phyloP scores from a whole-genome alignment of 2,797 vertebrate species.

The Onychomys torridus region DNA sequence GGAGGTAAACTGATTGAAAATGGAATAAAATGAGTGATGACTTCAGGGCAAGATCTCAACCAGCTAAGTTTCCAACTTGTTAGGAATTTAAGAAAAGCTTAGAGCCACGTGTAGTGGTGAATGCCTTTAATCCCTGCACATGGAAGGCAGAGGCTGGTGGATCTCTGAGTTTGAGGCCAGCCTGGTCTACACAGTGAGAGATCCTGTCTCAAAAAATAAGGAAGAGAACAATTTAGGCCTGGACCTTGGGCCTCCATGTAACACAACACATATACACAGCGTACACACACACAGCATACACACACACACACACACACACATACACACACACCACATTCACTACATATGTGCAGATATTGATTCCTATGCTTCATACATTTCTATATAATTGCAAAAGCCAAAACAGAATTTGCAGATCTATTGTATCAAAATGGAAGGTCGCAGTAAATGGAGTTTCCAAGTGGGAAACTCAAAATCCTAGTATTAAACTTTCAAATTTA shows the following conservation, averaged over 20 bases:
- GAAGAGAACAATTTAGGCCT: background rate
- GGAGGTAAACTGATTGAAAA: background rate
- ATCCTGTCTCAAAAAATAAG: background rate
- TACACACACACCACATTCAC: background rate
- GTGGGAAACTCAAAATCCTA: background rate
- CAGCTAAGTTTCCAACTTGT: background rate
- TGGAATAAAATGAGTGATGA: background rate
- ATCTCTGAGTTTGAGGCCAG: background rate
- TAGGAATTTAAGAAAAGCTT: background rate
- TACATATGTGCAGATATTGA: background rate
- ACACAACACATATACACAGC: background rate
- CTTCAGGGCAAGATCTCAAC: background rate
- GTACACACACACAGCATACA: background rate
- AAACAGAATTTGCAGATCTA: background rate
- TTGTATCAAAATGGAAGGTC: background rate
- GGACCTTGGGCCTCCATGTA: background rate
- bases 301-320: background rate
- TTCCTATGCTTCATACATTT: background rate
- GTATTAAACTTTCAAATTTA: background rate
- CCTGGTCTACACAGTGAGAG: background rate
- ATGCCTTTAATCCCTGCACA: background rate
- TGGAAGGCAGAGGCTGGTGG: background rate
- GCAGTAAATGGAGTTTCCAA: background rate
- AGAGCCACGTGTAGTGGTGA: background rate
- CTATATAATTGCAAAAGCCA: background rate